These are phyloP conservation scores for Thryonomys swinderianus DNA, from an alignment of 2,113 vertebrate genomes.

Conservation along the genomic window DNA sequence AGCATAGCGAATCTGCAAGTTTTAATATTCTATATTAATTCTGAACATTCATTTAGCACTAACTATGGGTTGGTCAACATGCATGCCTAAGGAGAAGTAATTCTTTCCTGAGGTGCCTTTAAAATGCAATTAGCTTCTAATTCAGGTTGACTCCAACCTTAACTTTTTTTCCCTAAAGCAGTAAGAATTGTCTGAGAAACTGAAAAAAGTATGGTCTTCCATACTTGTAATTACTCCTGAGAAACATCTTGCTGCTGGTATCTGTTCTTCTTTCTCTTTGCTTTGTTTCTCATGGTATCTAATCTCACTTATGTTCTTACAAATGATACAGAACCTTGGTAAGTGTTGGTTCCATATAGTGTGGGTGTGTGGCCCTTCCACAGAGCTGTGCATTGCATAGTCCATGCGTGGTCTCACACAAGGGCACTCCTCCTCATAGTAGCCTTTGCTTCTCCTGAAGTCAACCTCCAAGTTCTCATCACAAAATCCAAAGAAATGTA, in stretches of 20 bases:
- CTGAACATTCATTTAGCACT: neutral
- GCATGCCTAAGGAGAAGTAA: neutral
- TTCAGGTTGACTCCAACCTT: neutral
- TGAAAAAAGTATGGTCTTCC: neutral
- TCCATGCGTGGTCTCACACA: neutral
- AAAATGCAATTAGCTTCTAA: neutral
- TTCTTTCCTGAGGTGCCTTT: neutral
- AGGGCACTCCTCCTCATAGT: neutral
- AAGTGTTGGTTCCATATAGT: neutral
- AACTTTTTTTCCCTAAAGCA: neutral
- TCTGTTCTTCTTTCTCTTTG: neutral
- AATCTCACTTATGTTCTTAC: neutral
- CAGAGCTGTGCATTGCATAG: neutral
- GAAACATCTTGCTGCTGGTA: neutral
- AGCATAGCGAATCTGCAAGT: neutral
- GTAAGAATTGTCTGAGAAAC: neutral
- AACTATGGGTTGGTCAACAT: neutral
- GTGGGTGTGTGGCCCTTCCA: rapidly evolving
- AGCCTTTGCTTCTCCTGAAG: neutral
- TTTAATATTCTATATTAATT: neutral
- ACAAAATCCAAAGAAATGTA: neutral
- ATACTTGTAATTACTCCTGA: neutral
- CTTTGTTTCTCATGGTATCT: neutral
- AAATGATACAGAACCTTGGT: neutral
- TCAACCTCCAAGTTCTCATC: neutral